Percentiles rank a stretch among this genome's conserved stretches.
Conservation (phyloP, 2,797 vertebrate species). For the Brotula barbata region DNA sequence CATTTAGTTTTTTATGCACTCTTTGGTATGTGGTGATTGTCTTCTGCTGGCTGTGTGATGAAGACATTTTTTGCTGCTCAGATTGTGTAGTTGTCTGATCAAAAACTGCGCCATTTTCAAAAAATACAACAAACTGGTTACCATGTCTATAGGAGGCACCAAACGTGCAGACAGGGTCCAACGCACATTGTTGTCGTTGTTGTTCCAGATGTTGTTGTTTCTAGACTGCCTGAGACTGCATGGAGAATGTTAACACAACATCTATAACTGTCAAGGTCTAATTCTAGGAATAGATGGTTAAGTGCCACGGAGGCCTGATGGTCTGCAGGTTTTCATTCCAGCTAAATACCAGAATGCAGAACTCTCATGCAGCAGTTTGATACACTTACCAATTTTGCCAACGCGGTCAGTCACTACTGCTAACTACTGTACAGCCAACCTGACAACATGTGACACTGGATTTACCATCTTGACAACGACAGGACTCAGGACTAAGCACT, state of each 20-base stretch:
- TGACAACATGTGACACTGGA: too few relatives aligned
- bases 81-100: background rate
- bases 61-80: background rate
- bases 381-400: background rate
- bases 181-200: too few relatives aligned
- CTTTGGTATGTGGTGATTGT: background rate
- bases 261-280: slow-evolving; percentile 13
- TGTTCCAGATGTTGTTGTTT: slow-evolving; percentile 5
- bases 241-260: slow-evolving; percentile 5
- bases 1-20: background rate
- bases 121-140: too few relatives aligned
- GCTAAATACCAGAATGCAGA: slow-evolving; percentile 3
- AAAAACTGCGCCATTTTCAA: too few relatives aligned
- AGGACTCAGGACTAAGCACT: too few relatives aligned
- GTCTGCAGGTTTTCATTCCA: slow-evolving; percentile 12
- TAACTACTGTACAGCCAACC: too few relatives aligned
- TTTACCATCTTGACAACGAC: too few relatives aligned
- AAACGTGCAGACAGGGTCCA: background rate
- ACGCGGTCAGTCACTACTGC: too few relatives aligned
- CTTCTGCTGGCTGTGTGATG: background rate
- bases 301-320: background rate
- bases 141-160: background rate
- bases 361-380: background rate
- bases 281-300: slow-evolving; percentile 10
- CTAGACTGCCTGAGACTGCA: background rate